Evolutionary conservation across 2,888 invertebrate species (phyloP), one percentile per base, ranked within the genome.

Genomic region (Allophyes oxyacanthae): DNA sequence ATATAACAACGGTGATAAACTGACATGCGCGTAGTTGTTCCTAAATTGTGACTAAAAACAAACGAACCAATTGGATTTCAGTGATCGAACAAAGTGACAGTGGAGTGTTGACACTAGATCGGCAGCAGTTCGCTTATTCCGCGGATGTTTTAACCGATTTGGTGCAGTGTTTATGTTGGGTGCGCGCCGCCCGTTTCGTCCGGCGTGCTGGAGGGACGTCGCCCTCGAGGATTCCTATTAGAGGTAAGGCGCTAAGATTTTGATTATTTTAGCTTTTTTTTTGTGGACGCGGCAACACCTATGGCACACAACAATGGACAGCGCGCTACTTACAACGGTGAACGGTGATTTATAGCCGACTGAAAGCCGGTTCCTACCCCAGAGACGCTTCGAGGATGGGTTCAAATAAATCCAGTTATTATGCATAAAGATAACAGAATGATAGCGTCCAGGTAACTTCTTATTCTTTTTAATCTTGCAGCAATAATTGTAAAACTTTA

Each of bases 161-260:
- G 87, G 92, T 93, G 92, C 87, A 91, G 93, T 94, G 93, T 94
- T 94, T 94, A 92, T 92, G 92, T 93, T 89, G 85, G 86, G 83
- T 89, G 83, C 88, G 90, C 88, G 88, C 86, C 87, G 86, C 85
- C 83, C 83, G 90, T 82, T 88, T 82, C 81, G 85, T 88, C 85
- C 89, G 88, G 87, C 87, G 85, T 86, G 85, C 83, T 87, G 87
- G 87, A 91, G 86, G 89, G 87, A 87, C 93, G 90, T 92, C 92
- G 92, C 93, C 92, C 91, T 86, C 93, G 78, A 87, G 79, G 87
- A 89, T 83, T 89, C 83, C 67, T 87, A 85, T 82, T 87, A 90
- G 90, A 91, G 88, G 93, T 92, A 81, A 86, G 82, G 68, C 79
- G 64, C 59, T 62, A 73, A 80, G 79, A 77, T 76, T 72, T 82